Conservation (phyloP, 2,888 invertebrate species). For the Rhimphoctona megacephalus region DNA sequence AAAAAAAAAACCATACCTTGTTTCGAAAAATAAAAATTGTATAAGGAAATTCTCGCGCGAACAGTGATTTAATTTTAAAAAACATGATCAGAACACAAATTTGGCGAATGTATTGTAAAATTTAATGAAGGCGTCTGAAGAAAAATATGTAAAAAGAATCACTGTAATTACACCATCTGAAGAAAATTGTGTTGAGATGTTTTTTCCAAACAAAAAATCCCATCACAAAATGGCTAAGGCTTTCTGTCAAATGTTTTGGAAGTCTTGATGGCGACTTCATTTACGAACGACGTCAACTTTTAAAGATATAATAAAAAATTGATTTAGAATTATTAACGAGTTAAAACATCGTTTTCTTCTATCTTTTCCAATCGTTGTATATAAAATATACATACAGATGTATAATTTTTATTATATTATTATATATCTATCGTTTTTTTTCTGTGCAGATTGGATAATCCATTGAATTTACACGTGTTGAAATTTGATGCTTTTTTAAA, state of each 20-base stretch:
- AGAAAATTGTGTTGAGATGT: background rate
- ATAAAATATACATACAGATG: conserved; percentile 79
- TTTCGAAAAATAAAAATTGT: conserved; percentile 51
- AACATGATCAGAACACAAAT: conserved; percentile 17
- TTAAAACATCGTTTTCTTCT: too few relatives aligned
- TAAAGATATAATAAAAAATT: conserved; percentile 54
- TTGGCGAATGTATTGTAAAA: conserved; percentile 47
- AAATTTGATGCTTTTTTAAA: conserved; percentile 15
- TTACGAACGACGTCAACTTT: background rate
- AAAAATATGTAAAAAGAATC: conserved; percentile 4
- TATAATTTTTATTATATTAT: conserved; percentile 73
- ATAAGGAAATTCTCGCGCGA: conserved; percentile 57
- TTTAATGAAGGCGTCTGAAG: background rate
- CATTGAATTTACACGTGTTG: background rate
- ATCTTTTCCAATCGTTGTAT: conserved; percentile 71
- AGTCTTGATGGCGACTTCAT: background rate
- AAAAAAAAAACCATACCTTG: conserved; percentile 36
- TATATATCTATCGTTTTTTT: conserved; percentile 59
- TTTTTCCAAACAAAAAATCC: background rate
- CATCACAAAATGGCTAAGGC: background rate
- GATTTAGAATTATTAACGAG: conserved; percentile 24
- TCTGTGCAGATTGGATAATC: conserved; percentile 53
- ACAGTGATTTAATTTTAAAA: conserved; percentile 51
- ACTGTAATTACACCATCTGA: conserved; percentile 5
- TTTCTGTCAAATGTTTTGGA: background rate